Evolutionary conservation across 2,888 invertebrate species (phyloP), one percentile per base, ranked within the genome.

Genomic region (Ectobius pallidus): DNA sequence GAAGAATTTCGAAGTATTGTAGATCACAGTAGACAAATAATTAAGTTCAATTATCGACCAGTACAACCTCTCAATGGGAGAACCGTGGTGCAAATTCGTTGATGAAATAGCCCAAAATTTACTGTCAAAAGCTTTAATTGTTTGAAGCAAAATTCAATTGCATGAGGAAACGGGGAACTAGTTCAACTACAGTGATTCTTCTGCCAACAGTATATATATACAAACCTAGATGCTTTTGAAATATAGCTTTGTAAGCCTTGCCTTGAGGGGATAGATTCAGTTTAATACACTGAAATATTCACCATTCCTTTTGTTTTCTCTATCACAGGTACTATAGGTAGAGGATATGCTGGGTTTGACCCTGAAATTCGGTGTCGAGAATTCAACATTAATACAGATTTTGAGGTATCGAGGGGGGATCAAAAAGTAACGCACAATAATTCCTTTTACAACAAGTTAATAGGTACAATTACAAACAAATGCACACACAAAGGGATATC

Each of bases 31-130:
- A 74, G 74, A 11, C 34, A 42, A 6, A n/a, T 52, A 25, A 76
- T 74, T 14, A 62, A 30, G n/a, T n/a, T 69, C n/a, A 76, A 76
- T 62, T 73, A 52, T 39, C 32, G 76, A 32, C 76, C 74, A 16
- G 52, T 63, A 18, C 76, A 76, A 52, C 71, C 73, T 3, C 61
- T 72, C 7, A 73, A 76, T 42, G 67, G 52, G 2, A 34, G 76
- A 55, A 69, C n/a, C 16, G 62, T 74, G 4, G 20, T 70, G 16
- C 71, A 74, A 49, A 73, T 75, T 16, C 67, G 72, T 18, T 74
- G 72, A 76, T 16, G 16, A 22, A 52, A 65, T n/a, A 55, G 14
- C 2, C 46, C 39, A 9, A 39, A 39, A 6, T 9, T 6, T 9
- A 6, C 14, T 6, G 39, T 14, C 6, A 14, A 6, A 14, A 39